Evolutionary conservation across 2,797 vertebrate genomes (phyloP), one percentile per base, ranked within the genome.

Genomic region (Paramormyrops hopkinsi): DNA sequence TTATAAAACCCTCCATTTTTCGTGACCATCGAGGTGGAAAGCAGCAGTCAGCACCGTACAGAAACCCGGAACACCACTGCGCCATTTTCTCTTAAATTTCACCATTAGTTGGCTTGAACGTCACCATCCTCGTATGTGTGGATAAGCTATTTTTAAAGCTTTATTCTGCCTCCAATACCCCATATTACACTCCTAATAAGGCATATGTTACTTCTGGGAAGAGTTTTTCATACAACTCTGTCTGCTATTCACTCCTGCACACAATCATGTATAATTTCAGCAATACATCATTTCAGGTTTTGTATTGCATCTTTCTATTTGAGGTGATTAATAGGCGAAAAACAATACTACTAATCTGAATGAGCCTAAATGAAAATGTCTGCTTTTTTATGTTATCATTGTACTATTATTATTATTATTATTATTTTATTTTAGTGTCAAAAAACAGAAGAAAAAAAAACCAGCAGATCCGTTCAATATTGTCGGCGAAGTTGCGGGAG

Each of bases 141-240:
- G n/a, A 37, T 79, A 76, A 62, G 33, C 65, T 56, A n/a, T 73
- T 89, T 89, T 79, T 69, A 82, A 87, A 89, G 85, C 85, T 76
- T 79, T 54, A 19, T 84, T 8, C 25, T 87, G 50, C 85, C 62
- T 87, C n/a, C 65, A 41, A 46, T 87, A 51, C 59, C 59, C 83
- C 29, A 54, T 44, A 87, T 82, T 79, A 89, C 37, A 50, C 54
- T 69, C 37, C 85, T n/a, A 29, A 46, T 69, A 79, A 87, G 85
- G 51, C 86, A 79, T 89, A 51, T 89, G 89, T 89, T 87, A 51
- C 89, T 17, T 87, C 19, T 50, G 37, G 50, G 33, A 87, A 76
- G 4, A 79, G 85, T 33, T 12, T 87, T 59, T 3, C 33, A 56
- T 44, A 12, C 86, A 37, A 87, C 17, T 89, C 84, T 69, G 54